These are phyloP conservation scores for Drosophila robusta DNA, from an alignment of 2,888 invertebrate species.

Conservation along the genomic window DNA sequence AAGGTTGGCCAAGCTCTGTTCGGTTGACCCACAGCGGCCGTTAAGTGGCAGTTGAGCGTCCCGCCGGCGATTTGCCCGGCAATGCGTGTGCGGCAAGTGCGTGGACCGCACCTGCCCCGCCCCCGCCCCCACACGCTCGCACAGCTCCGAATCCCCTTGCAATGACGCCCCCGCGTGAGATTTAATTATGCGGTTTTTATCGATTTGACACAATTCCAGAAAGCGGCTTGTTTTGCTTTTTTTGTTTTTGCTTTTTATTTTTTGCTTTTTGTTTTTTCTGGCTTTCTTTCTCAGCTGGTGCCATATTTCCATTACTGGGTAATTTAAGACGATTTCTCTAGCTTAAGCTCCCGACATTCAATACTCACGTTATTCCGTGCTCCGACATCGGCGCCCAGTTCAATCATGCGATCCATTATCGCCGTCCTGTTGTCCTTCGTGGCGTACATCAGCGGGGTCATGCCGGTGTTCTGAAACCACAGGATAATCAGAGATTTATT, in stretches of 20 bases:
- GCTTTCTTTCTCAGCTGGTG: conserved; percentile 32
- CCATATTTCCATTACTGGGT: conserved; percentile 17
- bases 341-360: conserved; percentile 17
- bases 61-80: conserved; percentile 44
- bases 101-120: conserved; percentile 44
- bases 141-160: conserved; percentile 2
- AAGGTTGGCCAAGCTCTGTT: conserved; percentile 71
- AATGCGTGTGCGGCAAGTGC: conserved; percentile 57
- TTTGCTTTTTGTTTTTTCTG: conserved; percentile 29
- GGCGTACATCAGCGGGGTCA: conserved; percentile 98
- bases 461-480: conserved; percentile 91
- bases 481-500: background rate
- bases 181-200: conserved; percentile 82
- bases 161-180: conserved; percentile 60
- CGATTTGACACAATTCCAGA: conserved; percentile 81
- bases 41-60: conserved; percentile 45
- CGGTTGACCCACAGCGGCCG: conserved; percentile 68
- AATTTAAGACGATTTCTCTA: conserved; percentile 43
- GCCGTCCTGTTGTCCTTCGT: conserved; percentile 97
- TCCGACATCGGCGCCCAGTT: conserved; percentile 96
- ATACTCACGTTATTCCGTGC: conserved; percentile 95
- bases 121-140: background rate
- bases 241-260: conserved; percentile 30
- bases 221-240: conserved; percentile 43
- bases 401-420: conserved; percentile 95